Conservation (phyloP, 2,797 vertebrate genomes). For the Enteromius paludinosus region DNA sequence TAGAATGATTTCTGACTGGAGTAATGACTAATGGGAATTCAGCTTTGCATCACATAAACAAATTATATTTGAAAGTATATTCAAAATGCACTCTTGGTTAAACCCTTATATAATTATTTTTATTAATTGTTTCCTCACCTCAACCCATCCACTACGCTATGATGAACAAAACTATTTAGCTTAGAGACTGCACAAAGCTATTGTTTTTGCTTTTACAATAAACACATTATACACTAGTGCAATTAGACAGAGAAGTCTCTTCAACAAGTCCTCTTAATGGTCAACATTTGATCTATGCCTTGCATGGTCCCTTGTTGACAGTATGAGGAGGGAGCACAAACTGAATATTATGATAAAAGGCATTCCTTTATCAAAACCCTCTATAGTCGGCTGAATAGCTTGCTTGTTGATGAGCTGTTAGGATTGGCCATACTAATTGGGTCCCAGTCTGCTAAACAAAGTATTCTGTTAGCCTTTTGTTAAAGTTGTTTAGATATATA, state of each 20-base stretch:
- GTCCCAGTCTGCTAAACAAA: slow-evolving; percentile 10
- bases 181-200: slow-evolving; percentile 26
- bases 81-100: no score
- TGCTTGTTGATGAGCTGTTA: slow-evolving; percentile 30
- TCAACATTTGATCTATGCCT: slow-evolving; percentile 50
- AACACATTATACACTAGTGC: slow-evolving; percentile 19
- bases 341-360: slow-evolving; percentile 53
- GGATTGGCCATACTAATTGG: slow-evolving; percentile 21
- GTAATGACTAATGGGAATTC: no score
- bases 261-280: slow-evolving; percentile 38
- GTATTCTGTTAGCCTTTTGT: slow-evolving; percentile 18
- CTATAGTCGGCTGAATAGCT: slow-evolving; percentile 21
- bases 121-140: background rate
- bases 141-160: slow-evolving; percentile 30
- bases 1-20: no score
- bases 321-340: slow-evolving; percentile 30
- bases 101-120: no score
- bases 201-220: slow-evolving; percentile 16
- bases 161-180: slow-evolving; percentile 49
- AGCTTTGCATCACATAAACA: no score
- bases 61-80: no score
- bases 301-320: slow-evolving; percentile 41
- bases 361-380: slow-evolving; percentile 27
- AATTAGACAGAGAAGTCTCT: slow-evolving; percentile 37
- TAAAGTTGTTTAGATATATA: slow-evolving; percentile 38